phyloP scores from a whole-genome alignment of 1,140 invertebrate species.

The Globodera ellingtonae region DNA sequence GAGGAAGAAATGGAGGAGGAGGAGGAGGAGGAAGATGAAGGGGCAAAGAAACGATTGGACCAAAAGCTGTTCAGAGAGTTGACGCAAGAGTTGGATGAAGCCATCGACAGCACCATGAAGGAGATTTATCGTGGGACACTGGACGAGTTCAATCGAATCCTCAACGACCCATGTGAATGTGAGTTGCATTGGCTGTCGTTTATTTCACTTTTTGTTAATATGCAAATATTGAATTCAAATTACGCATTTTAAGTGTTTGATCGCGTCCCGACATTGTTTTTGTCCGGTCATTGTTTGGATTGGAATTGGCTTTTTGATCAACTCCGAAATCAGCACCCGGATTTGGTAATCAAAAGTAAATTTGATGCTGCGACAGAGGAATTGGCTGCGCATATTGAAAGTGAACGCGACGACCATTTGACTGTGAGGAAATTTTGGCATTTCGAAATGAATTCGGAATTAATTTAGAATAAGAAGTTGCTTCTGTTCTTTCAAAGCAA shows the following conservation, averaged over 20 bases:
- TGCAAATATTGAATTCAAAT: not conserved
- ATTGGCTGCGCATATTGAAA: not conserved
- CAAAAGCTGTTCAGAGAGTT: not conserved
- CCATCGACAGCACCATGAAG: not conserved
- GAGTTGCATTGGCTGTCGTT: not conserved
- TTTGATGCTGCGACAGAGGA: not conserved
- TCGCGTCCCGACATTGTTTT: conserved; percentile 21
- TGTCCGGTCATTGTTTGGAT: conserved; percentile 31
- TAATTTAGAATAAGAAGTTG: not conserved
- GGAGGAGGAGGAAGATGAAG: not conserved
- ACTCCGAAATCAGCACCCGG: not conserved
- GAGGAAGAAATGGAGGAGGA: not conserved
- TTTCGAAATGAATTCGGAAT: not conserved
- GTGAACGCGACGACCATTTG: not conserved
- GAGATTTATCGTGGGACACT: not conserved
- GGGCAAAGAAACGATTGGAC: not conserved
- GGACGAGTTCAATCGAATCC: not conserved
- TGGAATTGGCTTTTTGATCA: conserved; percentile 4
- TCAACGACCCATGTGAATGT: not conserved
- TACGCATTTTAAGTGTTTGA: not conserved
- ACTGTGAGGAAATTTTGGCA: not conserved
- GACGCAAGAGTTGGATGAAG: not conserved
- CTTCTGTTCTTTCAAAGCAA: conserved; percentile 15
- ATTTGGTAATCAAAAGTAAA: not conserved
- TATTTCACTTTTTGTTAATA: no score